Conservation (phyloP, 2,888 invertebrate species). For the Drosophila algonquin region DNA sequence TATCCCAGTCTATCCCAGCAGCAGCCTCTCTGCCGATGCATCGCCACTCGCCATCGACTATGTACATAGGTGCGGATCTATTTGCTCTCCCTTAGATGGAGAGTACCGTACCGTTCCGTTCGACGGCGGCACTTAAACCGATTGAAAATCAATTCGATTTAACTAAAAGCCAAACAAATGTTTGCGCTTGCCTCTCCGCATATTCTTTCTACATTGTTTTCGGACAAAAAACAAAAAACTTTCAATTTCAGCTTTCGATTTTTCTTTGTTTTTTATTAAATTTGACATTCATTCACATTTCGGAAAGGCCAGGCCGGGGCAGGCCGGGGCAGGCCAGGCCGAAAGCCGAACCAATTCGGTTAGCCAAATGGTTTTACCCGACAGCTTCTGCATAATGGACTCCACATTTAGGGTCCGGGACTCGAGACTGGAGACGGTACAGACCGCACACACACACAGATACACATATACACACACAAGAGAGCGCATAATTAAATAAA, state of each 20-base stretch:
- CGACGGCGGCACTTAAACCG: conserved; percentile 60
- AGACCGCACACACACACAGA: background rate
- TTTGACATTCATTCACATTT: conserved; percentile 68
- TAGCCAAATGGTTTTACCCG: conserved; percentile 33
- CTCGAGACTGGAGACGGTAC: background rate
- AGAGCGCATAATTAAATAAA: conserved; percentile 68
- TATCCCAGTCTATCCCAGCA: conserved; percentile 18
- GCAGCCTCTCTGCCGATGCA: conserved; percentile 32
- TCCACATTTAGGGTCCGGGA: conserved; percentile 16
- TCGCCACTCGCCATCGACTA: conserved; percentile 3
- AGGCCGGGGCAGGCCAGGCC: conserved; percentile 36
- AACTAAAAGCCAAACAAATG: conserved; percentile 72
- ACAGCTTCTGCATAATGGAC: conserved; percentile 9
- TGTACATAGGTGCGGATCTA: background rate
- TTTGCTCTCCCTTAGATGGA: too few relatives aligned
- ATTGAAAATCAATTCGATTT: conserved; percentile 75
- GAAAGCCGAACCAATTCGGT: conserved; percentile 28
- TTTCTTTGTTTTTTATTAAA: conserved; percentile 56
- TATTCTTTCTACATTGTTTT: conserved; percentile 45
- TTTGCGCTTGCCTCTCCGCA: conserved; percentile 35
- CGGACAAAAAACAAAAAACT: conserved; percentile 11
- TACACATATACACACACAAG: conserved; percentile 17
- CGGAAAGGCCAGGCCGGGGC: conserved; percentile 33
- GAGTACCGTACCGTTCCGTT: too few relatives aligned
- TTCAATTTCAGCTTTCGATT: conserved; percentile 39